Conservation (phyloP, 2,797 vertebrate genomes). For the Limosa lapponica region DNA sequence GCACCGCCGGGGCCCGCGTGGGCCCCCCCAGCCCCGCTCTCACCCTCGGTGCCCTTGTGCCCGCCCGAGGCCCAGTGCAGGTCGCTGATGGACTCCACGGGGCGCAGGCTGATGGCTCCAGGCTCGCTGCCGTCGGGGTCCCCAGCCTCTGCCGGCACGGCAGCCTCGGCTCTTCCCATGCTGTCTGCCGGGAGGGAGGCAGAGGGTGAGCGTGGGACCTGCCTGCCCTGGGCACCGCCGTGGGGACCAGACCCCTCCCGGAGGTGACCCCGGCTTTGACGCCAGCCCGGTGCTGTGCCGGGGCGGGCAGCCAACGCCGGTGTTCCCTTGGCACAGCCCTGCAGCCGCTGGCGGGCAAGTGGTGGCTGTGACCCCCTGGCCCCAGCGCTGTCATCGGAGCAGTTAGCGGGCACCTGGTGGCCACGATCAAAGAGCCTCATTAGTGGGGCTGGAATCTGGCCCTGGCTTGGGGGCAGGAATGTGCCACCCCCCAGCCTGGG, state of each 20-base stretch:
- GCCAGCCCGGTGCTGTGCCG: background rate
- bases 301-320: fast-evolving
- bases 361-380: background rate
- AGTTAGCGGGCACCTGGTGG: background rate
- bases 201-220: background rate
- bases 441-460: slow-evolving; percentile 37
- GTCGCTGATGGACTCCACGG: slow-evolving; percentile 93
- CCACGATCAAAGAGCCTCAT: background rate
- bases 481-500: background rate
- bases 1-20: fast-evolving
- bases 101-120: slow-evolving; percentile 87
- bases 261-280: background rate
- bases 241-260: background rate
- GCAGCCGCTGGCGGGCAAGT: background rate
- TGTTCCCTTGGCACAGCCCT: background rate
- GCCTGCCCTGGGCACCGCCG: background rate
- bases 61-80: slow-evolving; percentile 80
- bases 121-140: slow-evolving; percentile 81
- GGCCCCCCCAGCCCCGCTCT: fast-evolving
- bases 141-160: slow-evolving; percentile 72
- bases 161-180: slow-evolving; percentile 66
- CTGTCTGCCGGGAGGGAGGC: slow-evolving; percentile 28
- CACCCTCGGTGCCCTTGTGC: slow-evolving; percentile 24
- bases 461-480: background rate
- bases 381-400: background rate